Base-by-base conservation (phyloP, 2,888 invertebrate species). In the Chirona hameri region DNA sequence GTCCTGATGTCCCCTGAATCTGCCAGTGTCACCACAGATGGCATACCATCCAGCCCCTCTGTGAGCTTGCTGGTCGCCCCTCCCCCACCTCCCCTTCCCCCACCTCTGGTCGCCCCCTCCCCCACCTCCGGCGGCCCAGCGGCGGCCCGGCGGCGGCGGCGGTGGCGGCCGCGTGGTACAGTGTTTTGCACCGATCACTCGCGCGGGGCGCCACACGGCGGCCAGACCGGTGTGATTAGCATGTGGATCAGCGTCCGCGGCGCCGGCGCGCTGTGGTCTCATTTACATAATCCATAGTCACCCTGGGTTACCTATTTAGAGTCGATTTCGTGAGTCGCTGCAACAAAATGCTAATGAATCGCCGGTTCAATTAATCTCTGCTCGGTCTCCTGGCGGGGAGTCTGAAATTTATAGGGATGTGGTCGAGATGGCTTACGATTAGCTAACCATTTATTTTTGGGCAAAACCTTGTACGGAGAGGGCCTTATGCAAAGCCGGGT, bases 321-420 rank as follows among this genome's bases (percentile, higher is more conserved):
- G 72, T 76, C 72, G 72, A 76, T 39, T 76, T 76, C 72, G 72
- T 76, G 72, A 76, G 72, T 18, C 72, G 72, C 72, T 76, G 72
- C 72, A 76, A 39, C 72, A 39, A 76, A 76, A 76, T 76, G 72
- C 72, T 76, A 76, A 76, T 76, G 72, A 76, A 76, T 7, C 72
- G 31, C 39, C 18, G 31, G 72, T 5, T 18, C 72, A 39, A 76
- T 76, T 76, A 76, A 76, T 76, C 76, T 76, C 76, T 76, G 76
- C 46, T 76, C 39, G 46, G 39, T 18, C 2, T 9, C 76, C 18
- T 39, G 7, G 76, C 76, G 76, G 76, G 72, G 46, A 39, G 76
- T 21, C 24, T 24, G 46, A 76, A 76, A 76, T 76, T 76, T 76
- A 76, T 76, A 21, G 76, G 39, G 31, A 39, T 46, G 39, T 76